Conservation (phyloP, 2,797 vertebrate genomes). For the Danio tinwini region DNA sequence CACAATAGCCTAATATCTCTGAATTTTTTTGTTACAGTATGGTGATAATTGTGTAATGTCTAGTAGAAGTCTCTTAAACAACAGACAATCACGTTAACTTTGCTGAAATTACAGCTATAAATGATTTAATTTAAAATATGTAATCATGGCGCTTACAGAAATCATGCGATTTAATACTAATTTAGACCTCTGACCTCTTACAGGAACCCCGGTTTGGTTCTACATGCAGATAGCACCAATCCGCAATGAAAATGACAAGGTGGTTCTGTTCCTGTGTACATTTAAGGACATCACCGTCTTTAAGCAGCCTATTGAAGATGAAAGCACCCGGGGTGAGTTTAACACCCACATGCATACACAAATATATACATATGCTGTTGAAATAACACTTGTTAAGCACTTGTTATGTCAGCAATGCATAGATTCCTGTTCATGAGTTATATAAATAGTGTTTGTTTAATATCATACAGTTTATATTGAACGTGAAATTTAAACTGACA, state of each 20-base stretch:
- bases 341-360: not conserved
- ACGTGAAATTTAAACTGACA: not conserved
- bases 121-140: not conserved
- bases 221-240: constrained; percentile 99
- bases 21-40: not conserved
- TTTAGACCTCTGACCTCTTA: constrained; percentile 8
- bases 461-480: not conserved
- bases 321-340: constrained; percentile 88
- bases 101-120: not conserved
- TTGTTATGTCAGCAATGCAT: not conserved
- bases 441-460: no score
- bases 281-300: constrained; percentile 98
- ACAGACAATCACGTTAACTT: not conserved
- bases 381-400: no score
- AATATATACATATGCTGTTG: not conserved
- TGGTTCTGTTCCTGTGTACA: constrained; percentile 95
- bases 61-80: not conserved
- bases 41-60: not conserved
- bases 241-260: constrained; percentile 96
- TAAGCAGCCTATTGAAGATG: constrained; percentile 97
- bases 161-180: not conserved
- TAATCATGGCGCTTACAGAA: not conserved
- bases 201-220: constrained; percentile 96
- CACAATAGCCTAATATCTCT: not conserved
- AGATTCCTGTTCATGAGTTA: not conserved